A percentile compares a stretch with the other conserved stretches of the same genome.
Conservation (phyloP, 1,140 invertebrate genomes). For the Augochlora pura region DNA sequence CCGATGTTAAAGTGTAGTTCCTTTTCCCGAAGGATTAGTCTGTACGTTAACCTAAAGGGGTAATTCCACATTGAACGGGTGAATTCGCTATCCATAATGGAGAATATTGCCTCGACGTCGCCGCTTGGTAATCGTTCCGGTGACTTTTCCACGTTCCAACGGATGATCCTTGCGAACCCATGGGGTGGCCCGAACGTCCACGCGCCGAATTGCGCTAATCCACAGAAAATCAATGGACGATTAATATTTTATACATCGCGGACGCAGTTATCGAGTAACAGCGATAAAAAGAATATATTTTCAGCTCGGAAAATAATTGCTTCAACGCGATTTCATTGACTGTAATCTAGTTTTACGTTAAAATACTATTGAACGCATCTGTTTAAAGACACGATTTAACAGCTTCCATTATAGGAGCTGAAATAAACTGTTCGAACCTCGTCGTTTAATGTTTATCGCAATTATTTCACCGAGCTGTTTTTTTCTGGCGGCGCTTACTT, state of each 20-base stretch:
- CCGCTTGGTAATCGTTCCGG: conserved; percentile 92
- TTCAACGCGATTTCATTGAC: too few relatives aligned
- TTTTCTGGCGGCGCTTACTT: conserved; percentile 82
- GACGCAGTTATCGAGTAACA: too few relatives aligned
- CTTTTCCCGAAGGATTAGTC: conserved; percentile 93
- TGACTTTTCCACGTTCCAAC: conserved; percentile 94
- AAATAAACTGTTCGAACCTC: background rate
- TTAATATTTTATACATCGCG: background rate
- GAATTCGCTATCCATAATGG: conserved; percentile 94
- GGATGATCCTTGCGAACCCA: conserved; percentile 94
- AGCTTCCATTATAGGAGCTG: background rate
- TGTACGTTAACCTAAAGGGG: conserved; percentile 92
- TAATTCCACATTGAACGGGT: conserved; percentile 97
- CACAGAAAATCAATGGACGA: conserved; percentile 52
- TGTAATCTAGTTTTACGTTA: too few relatives aligned
- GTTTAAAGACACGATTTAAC: too few relatives aligned
- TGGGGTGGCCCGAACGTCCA: conserved; percentile 96
- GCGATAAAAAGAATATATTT: too few relatives aligned
- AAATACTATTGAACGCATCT: too few relatives aligned
- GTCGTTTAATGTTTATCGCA: background rate
- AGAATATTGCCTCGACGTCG: conserved; percentile 94
- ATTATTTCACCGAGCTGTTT: background rate
- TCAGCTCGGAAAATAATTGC: too few relatives aligned
- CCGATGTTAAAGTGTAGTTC: conserved; percentile 95
- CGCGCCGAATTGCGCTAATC: conserved; percentile 94